Evolutionary conservation across 2,888 invertebrate species (phyloP).

Genomic region (Drosophila demipolita): DNA sequence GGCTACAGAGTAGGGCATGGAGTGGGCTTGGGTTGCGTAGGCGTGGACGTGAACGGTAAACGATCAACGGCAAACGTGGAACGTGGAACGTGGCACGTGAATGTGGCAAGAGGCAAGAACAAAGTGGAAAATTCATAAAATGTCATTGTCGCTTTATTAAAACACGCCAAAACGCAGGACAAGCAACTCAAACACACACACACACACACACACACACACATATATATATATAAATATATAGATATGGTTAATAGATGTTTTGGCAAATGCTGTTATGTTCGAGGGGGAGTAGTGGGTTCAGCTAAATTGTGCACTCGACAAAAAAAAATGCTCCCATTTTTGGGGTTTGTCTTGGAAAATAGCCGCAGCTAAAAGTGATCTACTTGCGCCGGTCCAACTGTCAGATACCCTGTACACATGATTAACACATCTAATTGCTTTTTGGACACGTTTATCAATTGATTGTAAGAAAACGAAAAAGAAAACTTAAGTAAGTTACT

Average conservation of each 20-base stretch:
- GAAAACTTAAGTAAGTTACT: too few species aligned
- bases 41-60: slow-evolving; percentile 18
- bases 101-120: slow-evolving; percentile 55
- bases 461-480: not conserved
- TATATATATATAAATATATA: slow-evolving; percentile 28
- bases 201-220: slow-evolving; percentile 27
- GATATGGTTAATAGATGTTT: slow-evolving; percentile 31
- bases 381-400: not conserved
- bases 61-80: slow-evolving; percentile 7
- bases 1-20: not conserved
- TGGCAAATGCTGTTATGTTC: slow-evolving; percentile 12
- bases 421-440: not conserved
- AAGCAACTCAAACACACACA: slow-evolving; percentile 39
- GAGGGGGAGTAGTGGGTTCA: slow-evolving; percentile 1
- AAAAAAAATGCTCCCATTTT: not conserved
- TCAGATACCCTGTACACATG: not conserved
- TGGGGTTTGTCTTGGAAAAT: not conserved
- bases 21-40: slow-evolving; percentile 14
- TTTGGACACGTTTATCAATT: not conserved
- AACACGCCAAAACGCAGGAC: slow-evolving; percentile 74
- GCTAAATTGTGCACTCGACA: slow-evolving; percentile 8
- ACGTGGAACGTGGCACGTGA: slow-evolving; percentile 11
- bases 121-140: slow-evolving; percentile 80
- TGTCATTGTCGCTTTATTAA: slow-evolving; percentile 81
- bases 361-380: not conserved